Conservation (phyloP, 2,888 invertebrate genomes). For the Scrobipalpa atriplicella region DNA sequence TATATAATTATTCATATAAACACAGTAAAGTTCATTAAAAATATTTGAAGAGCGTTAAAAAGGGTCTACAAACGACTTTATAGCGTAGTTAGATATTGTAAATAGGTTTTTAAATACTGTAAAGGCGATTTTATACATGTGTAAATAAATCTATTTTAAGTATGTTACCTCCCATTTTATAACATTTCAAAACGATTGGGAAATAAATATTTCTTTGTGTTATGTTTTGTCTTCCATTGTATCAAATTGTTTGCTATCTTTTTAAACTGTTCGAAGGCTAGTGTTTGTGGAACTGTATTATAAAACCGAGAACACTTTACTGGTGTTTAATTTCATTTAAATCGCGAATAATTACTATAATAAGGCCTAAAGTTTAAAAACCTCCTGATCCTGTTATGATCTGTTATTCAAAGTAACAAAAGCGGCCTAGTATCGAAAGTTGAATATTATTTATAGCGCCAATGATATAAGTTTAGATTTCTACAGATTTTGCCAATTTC, state of each 20-base stretch:
- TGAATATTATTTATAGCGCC: too few relatives aligned
- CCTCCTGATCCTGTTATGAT: too few relatives aligned
- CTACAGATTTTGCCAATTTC: too few relatives aligned
- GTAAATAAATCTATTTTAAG: constrained; percentile 53
- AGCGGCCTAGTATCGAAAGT: too few relatives aligned
- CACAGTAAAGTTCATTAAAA: background rate
- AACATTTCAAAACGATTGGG: constrained; percentile 43
- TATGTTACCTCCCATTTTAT: constrained; percentile 47
- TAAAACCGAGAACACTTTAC: background rate
- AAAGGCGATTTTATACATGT: constrained; percentile 69
- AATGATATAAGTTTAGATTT: too few relatives aligned
- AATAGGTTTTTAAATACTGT: constrained; percentile 61
- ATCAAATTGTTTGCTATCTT: constrained; percentile 21
- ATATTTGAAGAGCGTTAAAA: background rate
- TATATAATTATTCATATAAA: background rate
- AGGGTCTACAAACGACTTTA: constrained; percentile 39
- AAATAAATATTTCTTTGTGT: constrained; percentile 48
- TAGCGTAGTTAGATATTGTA: constrained; percentile 68
- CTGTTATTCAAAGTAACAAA: too few relatives aligned
- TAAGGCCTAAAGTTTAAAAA: too few relatives aligned
- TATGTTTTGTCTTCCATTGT: constrained; percentile 69
- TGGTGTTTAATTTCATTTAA: too few relatives aligned
- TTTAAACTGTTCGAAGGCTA: constrained; percentile 29
- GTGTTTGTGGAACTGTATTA: constrained; percentile 27
- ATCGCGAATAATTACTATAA: too few relatives aligned